A percentile compares a stretch with the other conserved stretches of the same genome.
These are phyloP conservation scores for Lagorchestes hirsutus DNA, from an alignment of 2,797 vertebrate species.

Conservation along the genomic window DNA sequence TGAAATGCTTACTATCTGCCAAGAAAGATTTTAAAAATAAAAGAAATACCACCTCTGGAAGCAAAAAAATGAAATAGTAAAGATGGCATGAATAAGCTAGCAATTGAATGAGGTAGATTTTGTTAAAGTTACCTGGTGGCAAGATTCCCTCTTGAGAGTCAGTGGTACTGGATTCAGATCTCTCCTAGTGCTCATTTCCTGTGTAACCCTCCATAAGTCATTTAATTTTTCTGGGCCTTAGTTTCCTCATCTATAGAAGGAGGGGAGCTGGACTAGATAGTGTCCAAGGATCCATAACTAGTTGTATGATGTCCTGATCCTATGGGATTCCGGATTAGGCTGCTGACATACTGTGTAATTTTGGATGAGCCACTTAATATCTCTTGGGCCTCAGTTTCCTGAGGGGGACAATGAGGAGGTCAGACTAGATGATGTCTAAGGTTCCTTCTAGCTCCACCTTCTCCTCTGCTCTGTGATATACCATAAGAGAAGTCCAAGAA, in stretches of 20 bases:
- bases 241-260: background rate
- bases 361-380: background rate
- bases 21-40: background rate
- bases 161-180: background rate
- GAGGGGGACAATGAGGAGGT: background rate
- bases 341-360: background rate
- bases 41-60: background rate
- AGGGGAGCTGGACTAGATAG: background rate
- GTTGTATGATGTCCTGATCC: background rate
- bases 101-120: background rate
- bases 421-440: background rate
- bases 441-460: background rate
- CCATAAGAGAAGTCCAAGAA: background rate
- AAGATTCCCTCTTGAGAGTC: background rate
- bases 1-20: background rate
- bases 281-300: background rate
- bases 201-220: background rate
- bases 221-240: background rate
- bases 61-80: background rate
- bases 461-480: background rate
- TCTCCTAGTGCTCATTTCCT: background rate
- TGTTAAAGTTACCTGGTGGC: background rate
- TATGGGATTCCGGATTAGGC: background rate
- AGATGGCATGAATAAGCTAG: background rate
- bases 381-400: background rate